Evolutionary conservation across 1,140 invertebrate genomes (phyloP).

Genomic region (Drosophila lini): DNA sequence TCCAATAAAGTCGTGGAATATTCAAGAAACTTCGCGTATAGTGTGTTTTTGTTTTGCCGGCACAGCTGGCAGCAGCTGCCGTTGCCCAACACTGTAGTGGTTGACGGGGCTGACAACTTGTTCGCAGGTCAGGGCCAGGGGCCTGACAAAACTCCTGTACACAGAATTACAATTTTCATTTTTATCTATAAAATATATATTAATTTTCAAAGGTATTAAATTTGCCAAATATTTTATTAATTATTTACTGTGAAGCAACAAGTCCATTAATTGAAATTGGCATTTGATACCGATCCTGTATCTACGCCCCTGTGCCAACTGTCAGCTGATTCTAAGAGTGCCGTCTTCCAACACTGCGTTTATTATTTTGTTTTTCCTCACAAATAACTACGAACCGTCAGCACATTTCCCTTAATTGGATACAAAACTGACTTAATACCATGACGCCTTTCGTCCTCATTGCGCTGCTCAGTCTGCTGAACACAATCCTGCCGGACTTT

Average conservation of each 20-base stretch:
- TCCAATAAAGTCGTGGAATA: conserved; percentile 23
- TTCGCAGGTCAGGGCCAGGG: neutral
- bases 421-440: conserved; percentile 39
- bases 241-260: neutral
- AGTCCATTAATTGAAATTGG: neutral
- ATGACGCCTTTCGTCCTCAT: conserved; percentile 67
- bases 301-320: neutral
- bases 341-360: neutral
- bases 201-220: no score
- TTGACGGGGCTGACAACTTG: conserved; percentile 7
- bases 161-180: no score
- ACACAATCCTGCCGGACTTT: conserved; percentile 70
- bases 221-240: neutral
- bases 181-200: no score
- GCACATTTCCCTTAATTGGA: conserved; percentile 5
- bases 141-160: neutral
- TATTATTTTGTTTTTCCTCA: conserved; percentile 35
- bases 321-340: conserved; percentile 10
- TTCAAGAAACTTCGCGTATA: conserved; percentile 65
- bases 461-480: conserved; percentile 66
- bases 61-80: conserved; percentile 34
- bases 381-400: neutral
- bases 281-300: no score
- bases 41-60: conserved; percentile 62
- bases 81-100: conserved; percentile 25